These are phyloP conservation scores for Oreonectes daqikongensis DNA, from an alignment of 2,797 vertebrate genomes.

Conservation along the genomic window DNA sequence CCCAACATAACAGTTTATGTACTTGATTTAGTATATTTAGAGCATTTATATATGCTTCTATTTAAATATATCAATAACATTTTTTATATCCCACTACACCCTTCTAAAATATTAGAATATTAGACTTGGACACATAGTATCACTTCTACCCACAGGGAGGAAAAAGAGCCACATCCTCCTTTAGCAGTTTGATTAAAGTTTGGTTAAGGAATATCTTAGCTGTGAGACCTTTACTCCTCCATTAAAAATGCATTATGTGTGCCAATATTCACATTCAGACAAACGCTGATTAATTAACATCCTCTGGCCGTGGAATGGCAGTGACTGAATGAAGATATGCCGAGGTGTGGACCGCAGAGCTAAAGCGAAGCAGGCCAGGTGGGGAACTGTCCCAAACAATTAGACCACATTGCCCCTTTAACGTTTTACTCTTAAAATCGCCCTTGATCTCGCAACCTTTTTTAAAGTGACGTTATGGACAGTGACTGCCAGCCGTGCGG, in stretches of 20 bases:
- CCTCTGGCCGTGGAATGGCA: conserved; percentile 13
- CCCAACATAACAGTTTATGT: too few species aligned
- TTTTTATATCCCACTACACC: background rate
- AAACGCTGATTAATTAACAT: conserved; percentile 46
- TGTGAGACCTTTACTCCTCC: conserved; percentile 18
- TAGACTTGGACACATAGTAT: background rate
- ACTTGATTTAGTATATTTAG: too few species aligned
- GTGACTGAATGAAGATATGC: conserved; percentile 14
- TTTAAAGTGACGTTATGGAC: conserved; percentile 43
- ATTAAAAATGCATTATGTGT: conserved; percentile 31
- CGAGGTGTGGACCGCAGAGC: background rate
- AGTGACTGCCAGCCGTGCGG: conserved; percentile 37
- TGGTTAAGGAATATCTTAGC: conserved; percentile 10
- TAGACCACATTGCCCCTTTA: conserved; percentile 43
- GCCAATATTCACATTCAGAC: conserved; percentile 38
- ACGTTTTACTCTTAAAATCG: conserved; percentile 44
- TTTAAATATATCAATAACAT: background rate
- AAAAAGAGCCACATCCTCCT: background rate
- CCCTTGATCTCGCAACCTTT: conserved; percentile 56
- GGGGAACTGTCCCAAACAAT: conserved; percentile 43
- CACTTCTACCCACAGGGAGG: background rate
- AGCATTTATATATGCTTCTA: too few species aligned
- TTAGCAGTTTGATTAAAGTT: conserved; percentile 12
- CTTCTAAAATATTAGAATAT: background rate
- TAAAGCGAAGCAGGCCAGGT: conserved; percentile 36